phyloP scores from a whole-genome alignment of 2,888 invertebrate genomes.

The Cordilura impudica region DNA sequence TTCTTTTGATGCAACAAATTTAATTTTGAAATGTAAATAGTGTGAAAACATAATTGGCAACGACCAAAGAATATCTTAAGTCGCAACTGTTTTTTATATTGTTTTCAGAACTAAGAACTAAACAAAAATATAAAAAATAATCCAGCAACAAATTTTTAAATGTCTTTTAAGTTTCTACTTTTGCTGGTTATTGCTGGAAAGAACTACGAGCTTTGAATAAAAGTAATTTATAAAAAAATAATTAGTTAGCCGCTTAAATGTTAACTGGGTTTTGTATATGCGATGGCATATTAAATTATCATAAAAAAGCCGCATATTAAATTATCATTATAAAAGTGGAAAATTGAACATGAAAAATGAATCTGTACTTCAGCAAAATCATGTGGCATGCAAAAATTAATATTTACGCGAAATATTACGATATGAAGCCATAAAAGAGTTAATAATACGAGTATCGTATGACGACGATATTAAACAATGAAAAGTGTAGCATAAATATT shows the following conservation, averaged over 20 bases:
- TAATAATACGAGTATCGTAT: background rate
- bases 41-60: background rate
- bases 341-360: background rate
- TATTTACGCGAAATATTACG: background rate
- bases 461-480: background rate
- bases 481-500: background rate
- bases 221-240: too few relatives aligned
- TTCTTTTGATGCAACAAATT: too few relatives aligned
- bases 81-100: background rate
- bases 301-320: background rate
- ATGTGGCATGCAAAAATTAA: background rate
- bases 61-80: background rate
- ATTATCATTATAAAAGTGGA: background rate
- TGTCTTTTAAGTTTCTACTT: too few relatives aligned
- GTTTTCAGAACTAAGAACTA: too few relatives aligned
- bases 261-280: too few relatives aligned
- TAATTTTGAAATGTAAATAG: background rate
- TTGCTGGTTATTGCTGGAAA: too few relatives aligned
- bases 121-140: too few relatives aligned
- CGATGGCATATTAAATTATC: background rate
- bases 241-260: too few relatives aligned
- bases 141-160: too few relatives aligned
- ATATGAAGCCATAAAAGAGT: background rate
- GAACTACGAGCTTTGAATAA: too few relatives aligned
- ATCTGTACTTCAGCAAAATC: background rate